Conservation (phyloP, 2,113 vertebrate genomes). For the Coryphaenoides rupestris region DNA sequence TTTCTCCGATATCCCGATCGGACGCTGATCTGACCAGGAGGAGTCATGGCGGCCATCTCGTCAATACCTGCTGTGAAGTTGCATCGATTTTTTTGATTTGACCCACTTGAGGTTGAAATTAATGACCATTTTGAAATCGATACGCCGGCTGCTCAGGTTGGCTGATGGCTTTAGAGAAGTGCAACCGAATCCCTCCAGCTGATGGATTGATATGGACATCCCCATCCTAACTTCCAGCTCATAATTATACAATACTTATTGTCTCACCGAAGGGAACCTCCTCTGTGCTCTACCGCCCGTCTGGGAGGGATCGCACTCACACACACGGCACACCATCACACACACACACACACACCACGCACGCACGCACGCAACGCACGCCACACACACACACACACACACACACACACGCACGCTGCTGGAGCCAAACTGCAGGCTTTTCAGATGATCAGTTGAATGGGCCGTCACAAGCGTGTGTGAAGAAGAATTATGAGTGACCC, state of each 20-base stretch:
- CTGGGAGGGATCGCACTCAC: no score
- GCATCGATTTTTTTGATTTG: conserved; percentile 20
- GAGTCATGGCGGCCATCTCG: conserved; percentile 18
- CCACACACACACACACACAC: neutral
- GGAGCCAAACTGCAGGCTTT: conserved; percentile 26
- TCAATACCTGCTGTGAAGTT: conserved; percentile 3
- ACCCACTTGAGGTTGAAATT: conserved; percentile 25
- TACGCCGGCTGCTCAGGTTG: conserved; percentile 11
- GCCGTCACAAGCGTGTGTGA: conserved; percentile 26
- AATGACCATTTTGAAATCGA: conserved; percentile 22
- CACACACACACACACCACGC: neutral
- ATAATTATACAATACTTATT: no score
- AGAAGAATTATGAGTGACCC: conserved; percentile 44
- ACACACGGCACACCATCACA: neutral
- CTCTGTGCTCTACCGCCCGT: no score
- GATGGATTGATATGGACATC: neutral
- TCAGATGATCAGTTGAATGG: conserved; percentile 42
- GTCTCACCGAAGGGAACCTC: no score
- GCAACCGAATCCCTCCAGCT: conserved; percentile 6
- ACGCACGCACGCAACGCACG: conserved; percentile 4
- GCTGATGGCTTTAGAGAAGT: conserved; percentile 32
- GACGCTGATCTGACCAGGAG: neutral
- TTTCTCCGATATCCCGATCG: neutral
- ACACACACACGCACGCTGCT: conserved; percentile 12
- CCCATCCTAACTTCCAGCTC: no score